Evolutionary conservation across 2,113 vertebrate species (phyloP).

Genomic region (Peromyscus leucopus): DNA sequence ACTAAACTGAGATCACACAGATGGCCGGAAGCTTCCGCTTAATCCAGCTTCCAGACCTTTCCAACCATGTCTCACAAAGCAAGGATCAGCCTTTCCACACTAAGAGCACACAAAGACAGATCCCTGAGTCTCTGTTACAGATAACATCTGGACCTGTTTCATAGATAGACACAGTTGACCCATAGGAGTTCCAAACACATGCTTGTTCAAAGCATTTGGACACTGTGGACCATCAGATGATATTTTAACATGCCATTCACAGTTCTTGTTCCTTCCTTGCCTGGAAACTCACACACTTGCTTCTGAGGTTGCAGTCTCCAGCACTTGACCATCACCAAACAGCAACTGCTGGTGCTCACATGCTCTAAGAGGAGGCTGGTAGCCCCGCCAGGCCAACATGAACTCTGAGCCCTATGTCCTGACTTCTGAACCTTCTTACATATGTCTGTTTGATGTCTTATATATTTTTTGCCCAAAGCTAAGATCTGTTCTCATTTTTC

Average conservation of each 20-base stretch:
- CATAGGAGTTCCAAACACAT: background rate
- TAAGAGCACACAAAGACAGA: background rate
- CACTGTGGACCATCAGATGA: background rate
- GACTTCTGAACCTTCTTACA: background rate
- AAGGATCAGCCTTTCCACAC: background rate
- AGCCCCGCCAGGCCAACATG: background rate
- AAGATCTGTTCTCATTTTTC: conserved; percentile 79
- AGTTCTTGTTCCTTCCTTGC: background rate
- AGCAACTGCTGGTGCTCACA: background rate
- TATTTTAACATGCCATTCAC: background rate
- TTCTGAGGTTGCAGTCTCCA: background rate
- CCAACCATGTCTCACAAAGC: background rate
- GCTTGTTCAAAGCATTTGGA: background rate
- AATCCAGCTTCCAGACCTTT: conserved; percentile 7
- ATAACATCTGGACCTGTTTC: background rate
- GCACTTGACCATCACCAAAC: background rate
- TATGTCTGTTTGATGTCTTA: conserved; percentile 70
- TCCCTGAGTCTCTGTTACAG: background rate
- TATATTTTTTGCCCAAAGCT: conserved; percentile 60
- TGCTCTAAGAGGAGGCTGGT: background rate
- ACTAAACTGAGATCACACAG: conserved; percentile 15
- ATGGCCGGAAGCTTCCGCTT: conserved; percentile 35
- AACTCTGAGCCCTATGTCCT: background rate
- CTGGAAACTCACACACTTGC: background rate
- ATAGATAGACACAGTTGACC: background rate